Percentiles rank a stretch among this genome's conserved stretches.
phyloP scores from a whole-genome alignment of 2,888 invertebrate species.

The Lasioglossum lativentre region DNA sequence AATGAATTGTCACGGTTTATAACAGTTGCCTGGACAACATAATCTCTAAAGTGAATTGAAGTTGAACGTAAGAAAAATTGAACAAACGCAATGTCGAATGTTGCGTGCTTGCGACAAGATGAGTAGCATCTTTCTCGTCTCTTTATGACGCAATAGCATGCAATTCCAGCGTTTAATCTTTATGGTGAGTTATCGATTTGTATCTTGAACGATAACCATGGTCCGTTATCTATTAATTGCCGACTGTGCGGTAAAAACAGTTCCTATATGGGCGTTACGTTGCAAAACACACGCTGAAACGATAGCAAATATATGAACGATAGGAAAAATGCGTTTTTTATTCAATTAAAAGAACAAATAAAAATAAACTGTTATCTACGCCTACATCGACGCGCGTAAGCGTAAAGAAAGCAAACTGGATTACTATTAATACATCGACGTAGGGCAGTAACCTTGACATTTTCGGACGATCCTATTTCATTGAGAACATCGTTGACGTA shows the following conservation, averaged over 20 bases:
- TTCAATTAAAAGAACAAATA: background rate
- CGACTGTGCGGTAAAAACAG: background rate
- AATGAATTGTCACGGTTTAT: slow-evolving; percentile 53
- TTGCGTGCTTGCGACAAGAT: background rate
- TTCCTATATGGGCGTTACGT: background rate
- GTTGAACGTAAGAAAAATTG: slow-evolving; percentile 35
- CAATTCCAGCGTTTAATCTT: background rate
- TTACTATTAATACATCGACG: background rate
- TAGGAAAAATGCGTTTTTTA: background rate
- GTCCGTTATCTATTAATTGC: background rate
- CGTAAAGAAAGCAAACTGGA: background rate
- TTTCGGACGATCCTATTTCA: slow-evolving; percentile 19
- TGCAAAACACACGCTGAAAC: background rate
- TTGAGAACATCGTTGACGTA: background rate
- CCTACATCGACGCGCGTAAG: background rate
- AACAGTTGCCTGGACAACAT: slow-evolving; percentile 60
- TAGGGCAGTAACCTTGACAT: slow-evolving; percentile 31
- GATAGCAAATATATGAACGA: too few species aligned
- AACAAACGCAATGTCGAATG: background rate
- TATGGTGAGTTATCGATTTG: background rate
- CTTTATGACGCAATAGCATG: background rate
- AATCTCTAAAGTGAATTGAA: background rate
- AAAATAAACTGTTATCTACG: background rate
- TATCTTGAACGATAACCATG: background rate
- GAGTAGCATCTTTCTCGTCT: background rate